Conservation (phyloP, 2,113 vertebrate genomes). For the Gnathonemus echidnorhynchus region DNA sequence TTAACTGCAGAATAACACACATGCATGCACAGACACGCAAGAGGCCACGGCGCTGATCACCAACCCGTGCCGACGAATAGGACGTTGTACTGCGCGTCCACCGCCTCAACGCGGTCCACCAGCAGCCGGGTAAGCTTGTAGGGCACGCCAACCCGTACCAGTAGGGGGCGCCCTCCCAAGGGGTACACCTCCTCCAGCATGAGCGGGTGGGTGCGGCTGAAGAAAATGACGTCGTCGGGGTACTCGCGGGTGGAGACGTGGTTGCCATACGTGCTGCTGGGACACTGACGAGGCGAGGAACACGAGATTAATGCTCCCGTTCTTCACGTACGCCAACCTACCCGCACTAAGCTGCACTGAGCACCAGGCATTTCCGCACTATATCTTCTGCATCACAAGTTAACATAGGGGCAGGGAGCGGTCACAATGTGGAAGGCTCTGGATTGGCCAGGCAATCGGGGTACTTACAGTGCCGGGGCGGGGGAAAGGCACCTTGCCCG, state of each 20-base stretch:
- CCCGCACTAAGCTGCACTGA: background rate
- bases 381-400: background rate
- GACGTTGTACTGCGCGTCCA: constrained; percentile 67
- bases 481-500: constrained; percentile 67
- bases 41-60: background rate
- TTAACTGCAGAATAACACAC: background rate
- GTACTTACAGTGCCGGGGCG: constrained; percentile 68
- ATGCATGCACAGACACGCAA: background rate
- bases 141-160: constrained; percentile 64
- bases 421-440: background rate
- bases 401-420: background rate
- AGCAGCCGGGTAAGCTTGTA: constrained; percentile 66
- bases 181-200: constrained; percentile 62
- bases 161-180: constrained; percentile 57
- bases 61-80: constrained; percentile 69
- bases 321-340: background rate
- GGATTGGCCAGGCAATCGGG: background rate
- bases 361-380: background rate
- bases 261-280: constrained; percentile 68
- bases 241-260: constrained; percentile 68
- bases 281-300: constrained; percentile 50
- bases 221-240: constrained; percentile 72
- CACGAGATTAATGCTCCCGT: background rate
- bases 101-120: constrained; percentile 68
- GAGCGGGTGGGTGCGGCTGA: constrained; percentile 68